Conservation (phyloP, 2,113 vertebrate genomes). For the Mustela nigripes region DNA sequence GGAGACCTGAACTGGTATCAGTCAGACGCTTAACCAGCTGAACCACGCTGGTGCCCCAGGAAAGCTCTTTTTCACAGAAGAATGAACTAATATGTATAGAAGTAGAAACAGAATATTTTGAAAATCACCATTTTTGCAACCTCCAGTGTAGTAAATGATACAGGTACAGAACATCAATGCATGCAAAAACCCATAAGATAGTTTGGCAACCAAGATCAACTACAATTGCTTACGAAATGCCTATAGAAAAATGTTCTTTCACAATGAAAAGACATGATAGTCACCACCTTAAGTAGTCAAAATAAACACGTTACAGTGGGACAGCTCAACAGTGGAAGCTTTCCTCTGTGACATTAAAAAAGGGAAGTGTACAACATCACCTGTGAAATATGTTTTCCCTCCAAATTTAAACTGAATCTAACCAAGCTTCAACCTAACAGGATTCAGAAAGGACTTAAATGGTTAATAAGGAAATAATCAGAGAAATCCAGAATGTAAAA, state of each 20-base stretch:
- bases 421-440: background rate
- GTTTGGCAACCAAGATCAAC: background rate
- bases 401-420: background rate
- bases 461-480: background rate
- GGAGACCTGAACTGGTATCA: background rate
- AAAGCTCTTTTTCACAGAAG: background rate
- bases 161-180: background rate
- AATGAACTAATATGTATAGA: background rate
- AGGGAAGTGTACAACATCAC: background rate
- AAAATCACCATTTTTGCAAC: background rate
- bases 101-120: background rate
- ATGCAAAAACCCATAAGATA: background rate
- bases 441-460: background rate
- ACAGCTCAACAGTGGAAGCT: background rate
- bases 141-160: background rate
- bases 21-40: background rate
- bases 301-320: background rate
- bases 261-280: background rate
- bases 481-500: background rate
- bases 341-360: background rate
- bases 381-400: background rate
- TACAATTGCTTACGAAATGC: background rate
- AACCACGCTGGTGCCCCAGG: background rate
- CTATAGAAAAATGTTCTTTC: background rate
- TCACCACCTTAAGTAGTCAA: background rate